Percentiles rank a stretch among this genome's conserved stretches.
These are phyloP conservation scores for Eupithecia centaureata DNA, from an alignment of 2,888 invertebrate genomes.

Conservation along the genomic window DNA sequence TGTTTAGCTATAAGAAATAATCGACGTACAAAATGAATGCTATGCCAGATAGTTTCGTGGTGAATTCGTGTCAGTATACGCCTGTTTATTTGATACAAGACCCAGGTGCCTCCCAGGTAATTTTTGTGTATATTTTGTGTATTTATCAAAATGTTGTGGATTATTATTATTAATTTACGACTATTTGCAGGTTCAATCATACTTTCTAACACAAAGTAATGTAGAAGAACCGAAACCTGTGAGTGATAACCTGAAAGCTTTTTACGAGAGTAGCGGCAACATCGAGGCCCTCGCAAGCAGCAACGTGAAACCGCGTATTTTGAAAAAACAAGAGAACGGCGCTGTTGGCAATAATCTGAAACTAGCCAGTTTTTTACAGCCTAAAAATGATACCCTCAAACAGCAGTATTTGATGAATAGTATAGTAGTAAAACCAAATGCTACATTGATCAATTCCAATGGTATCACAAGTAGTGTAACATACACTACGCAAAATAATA, in stretches of 20 bases:
- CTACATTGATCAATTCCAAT: conserved; percentile 48
- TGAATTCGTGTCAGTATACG: conserved; percentile 76
- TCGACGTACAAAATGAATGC: conserved; percentile 63
- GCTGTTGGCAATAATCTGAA: conserved; percentile 72
- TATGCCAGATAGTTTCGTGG: conserved; percentile 66
- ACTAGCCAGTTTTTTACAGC: conserved; percentile 71
- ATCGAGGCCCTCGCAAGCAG: conserved; percentile 64
- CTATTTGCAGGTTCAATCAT: conserved; percentile 68
- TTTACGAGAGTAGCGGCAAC: conserved; percentile 80
- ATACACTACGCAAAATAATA: conserved; percentile 47
- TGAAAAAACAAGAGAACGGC: conserved; percentile 62
- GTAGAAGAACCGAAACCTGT: conserved; percentile 62
- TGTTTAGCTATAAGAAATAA: conserved; percentile 48
- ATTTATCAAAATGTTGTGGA: conserved; percentile 40
- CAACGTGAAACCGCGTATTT: conserved; percentile 56
- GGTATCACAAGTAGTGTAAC: conserved; percentile 45
- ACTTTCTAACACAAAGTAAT: conserved; percentile 61
- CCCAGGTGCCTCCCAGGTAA: conserved; percentile 74
- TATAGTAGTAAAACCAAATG: conserved; percentile 62
- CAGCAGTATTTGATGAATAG: conserved; percentile 59
- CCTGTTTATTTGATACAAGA: conserved; percentile 77
- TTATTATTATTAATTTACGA: conserved; percentile 25
- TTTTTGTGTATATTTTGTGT: conserved; percentile 46
- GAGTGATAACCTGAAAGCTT: conserved; percentile 76
- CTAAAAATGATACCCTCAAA: conserved; percentile 64